Percentiles rank a stretch among this genome's conserved stretches.
Evolutionary conservation across 2,888 invertebrate species (phyloP).

Genomic region (Prosapia bicincta): DNA sequence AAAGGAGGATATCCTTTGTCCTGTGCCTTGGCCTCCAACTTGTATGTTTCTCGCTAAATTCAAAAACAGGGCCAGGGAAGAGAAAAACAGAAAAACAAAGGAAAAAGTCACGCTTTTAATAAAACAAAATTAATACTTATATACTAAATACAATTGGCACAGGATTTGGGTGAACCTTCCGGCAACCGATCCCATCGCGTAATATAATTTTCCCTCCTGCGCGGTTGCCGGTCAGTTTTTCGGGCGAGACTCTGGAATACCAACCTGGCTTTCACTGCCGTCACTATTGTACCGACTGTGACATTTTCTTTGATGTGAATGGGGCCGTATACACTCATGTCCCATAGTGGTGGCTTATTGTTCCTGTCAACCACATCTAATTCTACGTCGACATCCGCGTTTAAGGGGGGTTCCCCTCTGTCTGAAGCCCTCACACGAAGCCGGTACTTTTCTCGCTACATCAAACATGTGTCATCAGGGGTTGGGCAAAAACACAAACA

Average conservation of each 20-base stretch:
- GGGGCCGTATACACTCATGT: slow-evolving; percentile 92
- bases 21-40: slow-evolving; percentile 97
- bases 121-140: slow-evolving; percentile 50
- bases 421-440: slow-evolving; percentile 96
- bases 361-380: slow-evolving; percentile 98
- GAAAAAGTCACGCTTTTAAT: slow-evolving; percentile 60
- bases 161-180: slow-evolving; percentile 7
- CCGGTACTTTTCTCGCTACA: slow-evolving; percentile 92
- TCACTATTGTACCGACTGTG: slow-evolving; percentile 98
- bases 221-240: slow-evolving; percentile 20
- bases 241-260: slow-evolving; percentile 37
- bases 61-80: slow-evolving; percentile 54
- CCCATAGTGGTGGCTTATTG: slow-evolving; percentile 98
- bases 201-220: neutral
- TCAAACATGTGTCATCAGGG: slow-evolving; percentile 40
- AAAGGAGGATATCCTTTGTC: slow-evolving; percentile 95
- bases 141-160: slow-evolving; percentile 11
- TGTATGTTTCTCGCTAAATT: slow-evolving; percentile 93
- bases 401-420: slow-evolving; percentile 87
- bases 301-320: slow-evolving; percentile 98
- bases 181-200: slow-evolving; percentile 7
- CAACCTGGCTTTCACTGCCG: slow-evolving; percentile 93
- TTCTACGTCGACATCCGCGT: slow-evolving; percentile 95
- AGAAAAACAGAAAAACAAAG: slow-evolving; percentile 54
- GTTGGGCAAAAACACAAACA: slow-evolving; percentile 36